Evolutionary conservation across 2,888 invertebrate genomes (phyloP).

Genomic region (Leptopilina syphax): DNA sequence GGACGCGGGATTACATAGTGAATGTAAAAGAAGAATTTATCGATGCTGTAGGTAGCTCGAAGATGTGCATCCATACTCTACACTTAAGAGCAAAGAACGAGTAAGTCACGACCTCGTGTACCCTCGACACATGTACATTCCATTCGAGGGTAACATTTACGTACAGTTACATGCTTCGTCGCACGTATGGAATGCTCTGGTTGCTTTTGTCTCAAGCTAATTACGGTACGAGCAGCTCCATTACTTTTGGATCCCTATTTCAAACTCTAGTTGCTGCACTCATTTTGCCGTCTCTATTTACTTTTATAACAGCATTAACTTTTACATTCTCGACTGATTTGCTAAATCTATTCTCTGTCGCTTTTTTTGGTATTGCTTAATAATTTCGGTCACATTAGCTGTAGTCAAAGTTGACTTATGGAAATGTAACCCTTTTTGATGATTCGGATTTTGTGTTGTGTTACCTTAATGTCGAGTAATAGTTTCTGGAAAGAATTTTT

Average conservation of each 20-base stretch:
- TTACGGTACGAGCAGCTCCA: constrained; percentile 30
- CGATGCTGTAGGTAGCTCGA: constrained; percentile 62
- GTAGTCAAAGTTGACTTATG: no score
- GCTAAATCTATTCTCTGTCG: no score
- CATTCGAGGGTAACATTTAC: constrained; percentile 59
- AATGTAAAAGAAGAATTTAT: constrained; percentile 57
- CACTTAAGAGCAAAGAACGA: constrained; percentile 51
- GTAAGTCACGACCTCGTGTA: constrained; percentile 61
- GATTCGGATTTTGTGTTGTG: no score
- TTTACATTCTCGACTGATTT: no score
- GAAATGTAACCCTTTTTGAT: no score
- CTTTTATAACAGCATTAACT: not conserved
- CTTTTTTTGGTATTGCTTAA: no score
- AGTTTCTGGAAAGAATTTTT: no score
- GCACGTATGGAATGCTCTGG: constrained; percentile 57
- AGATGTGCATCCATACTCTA: constrained; percentile 45
- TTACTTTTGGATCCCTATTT: not conserved
- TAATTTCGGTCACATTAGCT: no score
- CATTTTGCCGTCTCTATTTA: not conserved
- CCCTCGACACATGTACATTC: constrained; percentile 55
- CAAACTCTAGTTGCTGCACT: not conserved
- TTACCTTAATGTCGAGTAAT: no score
- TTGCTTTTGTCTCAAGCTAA: constrained; percentile 56
- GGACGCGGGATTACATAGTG: constrained; percentile 13
- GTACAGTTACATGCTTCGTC: constrained; percentile 62